Evolutionary conservation across 1,140 invertebrate genomes (phyloP).

Genomic region (Solenopsis invicta): DNA sequence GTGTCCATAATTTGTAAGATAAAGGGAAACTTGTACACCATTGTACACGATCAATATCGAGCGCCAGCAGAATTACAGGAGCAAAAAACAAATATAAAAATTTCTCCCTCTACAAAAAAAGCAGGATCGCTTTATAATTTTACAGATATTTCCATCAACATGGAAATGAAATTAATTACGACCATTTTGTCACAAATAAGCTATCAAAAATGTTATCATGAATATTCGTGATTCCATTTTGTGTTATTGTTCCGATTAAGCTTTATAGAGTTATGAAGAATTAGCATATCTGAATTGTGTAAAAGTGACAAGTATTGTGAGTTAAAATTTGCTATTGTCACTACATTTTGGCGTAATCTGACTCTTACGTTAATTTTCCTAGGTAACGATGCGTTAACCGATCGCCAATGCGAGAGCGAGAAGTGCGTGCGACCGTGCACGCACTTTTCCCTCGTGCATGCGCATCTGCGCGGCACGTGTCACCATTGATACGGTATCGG

Average conservation of each 20-base stretch:
- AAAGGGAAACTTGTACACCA: slow-evolving; percentile 13
- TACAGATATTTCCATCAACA: neutral
- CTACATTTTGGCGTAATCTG: neutral
- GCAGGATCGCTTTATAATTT: neutral
- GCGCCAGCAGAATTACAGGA: neutral
- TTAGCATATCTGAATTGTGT: neutral
- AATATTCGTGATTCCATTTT: neutral
- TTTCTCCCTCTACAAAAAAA: neutral
- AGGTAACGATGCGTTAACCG: neutral
- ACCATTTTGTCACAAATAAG: neutral
- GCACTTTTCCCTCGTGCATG: slow-evolving; percentile 23
- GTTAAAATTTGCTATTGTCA: neutral
- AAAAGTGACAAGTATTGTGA: slow-evolving; percentile 9
- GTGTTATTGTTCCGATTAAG: neutral
- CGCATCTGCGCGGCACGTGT: slow-evolving; percentile 58
- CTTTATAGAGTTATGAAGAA: slow-evolving; percentile 4
- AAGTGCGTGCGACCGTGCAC: slow-evolving; percentile 1
- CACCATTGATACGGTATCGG: neutral
- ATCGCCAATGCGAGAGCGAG: neutral
- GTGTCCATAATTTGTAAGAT: slow-evolving; percentile 56
- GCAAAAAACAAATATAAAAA: neutral
- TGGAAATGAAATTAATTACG: neutral
- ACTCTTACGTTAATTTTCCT: neutral
- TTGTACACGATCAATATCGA: neutral
- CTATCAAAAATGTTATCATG: neutral